Base-by-base conservation (phyloP, 2,888 invertebrate species). In the Cancer borealis region DNA sequence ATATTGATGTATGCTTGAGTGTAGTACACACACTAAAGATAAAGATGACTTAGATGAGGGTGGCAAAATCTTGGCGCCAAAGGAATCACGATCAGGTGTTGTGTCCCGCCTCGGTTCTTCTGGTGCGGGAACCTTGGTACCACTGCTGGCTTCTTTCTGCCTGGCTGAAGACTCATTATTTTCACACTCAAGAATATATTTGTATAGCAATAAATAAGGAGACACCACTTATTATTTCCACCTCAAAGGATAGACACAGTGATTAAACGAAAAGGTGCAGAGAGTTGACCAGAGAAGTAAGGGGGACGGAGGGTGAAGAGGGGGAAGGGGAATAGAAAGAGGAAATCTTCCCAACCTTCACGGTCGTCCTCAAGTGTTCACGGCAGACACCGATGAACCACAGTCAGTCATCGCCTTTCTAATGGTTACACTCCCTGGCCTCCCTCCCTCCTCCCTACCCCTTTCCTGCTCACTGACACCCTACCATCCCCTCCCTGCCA, bases 141-240 rank as follows among this genome's bases (percentile, higher is more conserved):
- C 91, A 66, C 91, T 91, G 91, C 45, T 66, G 30, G 54, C 54
- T 26, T 91, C 91, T 66, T 39, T 73, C 91, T 60, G 14, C 91
- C 46, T 46, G 26, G 91, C 66, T 66, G 54, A 60, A 39, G 54
- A 54, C 90, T 91, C 93, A 90, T 88, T 91, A 93, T 93, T 93
- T 91, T 93, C 93, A 93, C 93, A 93, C 93, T 91, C 93, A 39
- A n/a, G 91, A 93, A 93, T 91, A 91, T 91, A 88, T 93, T 93
- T 93, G 93, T 93, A 93, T 91, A 91, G 87, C 91, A 54, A 93
- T 93, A 93, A 93, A 91, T 93, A 93, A 91, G 45, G 87, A n/a
- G 26, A 54, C 66, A 54, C 54, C 46, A 46, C 93, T 84, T 88
- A 93, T 93, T 93, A 93, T 91, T 91, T 93, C 87, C 93, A 91